Percentiles rank a stretch among this genome's conserved stretches.
Conservation (phyloP, 2,113 vertebrate species). For the Takifugu flavidus region DNA sequence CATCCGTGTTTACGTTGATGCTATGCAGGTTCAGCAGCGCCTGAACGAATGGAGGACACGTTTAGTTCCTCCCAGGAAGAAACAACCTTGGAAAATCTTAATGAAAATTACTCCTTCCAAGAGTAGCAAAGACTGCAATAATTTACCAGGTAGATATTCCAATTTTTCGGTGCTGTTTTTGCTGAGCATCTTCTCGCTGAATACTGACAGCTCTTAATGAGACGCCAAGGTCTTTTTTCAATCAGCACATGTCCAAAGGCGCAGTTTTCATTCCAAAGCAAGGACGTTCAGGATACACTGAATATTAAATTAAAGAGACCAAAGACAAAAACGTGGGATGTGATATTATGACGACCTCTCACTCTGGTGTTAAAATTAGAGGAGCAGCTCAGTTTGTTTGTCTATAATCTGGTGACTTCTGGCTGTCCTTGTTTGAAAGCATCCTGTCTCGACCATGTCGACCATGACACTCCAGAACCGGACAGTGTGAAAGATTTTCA, state of each 20-base stretch:
- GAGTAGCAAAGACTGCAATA: not conserved
- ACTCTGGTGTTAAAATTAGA: constrained; percentile 1
- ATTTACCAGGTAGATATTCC: constrained; percentile 5
- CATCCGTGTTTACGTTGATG: constrained; percentile 24
- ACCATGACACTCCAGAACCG: constrained; percentile 27
- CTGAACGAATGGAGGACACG: constrained; percentile 16
- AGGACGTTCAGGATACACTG: too few relatives aligned
- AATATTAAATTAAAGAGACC: too few relatives aligned
- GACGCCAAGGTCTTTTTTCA: too few relatives aligned
- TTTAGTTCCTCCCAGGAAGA: not conserved
- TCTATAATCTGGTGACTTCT: constrained; percentile 35
- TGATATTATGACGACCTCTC: constrained; percentile 11
- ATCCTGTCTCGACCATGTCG: constrained; percentile 36
- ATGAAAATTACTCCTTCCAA: not conserved
- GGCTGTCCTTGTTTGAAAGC: constrained; percentile 31
- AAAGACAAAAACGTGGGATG: too few relatives aligned
- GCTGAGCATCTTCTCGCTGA: too few relatives aligned
- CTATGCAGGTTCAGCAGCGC: constrained; percentile 21
- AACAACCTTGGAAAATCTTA: constrained; percentile 9
- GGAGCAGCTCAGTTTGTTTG: not conserved
- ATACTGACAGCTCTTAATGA: too few relatives aligned
- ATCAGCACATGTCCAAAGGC: too few relatives aligned
- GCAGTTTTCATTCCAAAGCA: too few relatives aligned
- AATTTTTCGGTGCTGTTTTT: constrained; percentile 1
- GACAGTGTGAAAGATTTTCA: constrained; percentile 19